These are phyloP conservation scores for Oryzaephilus surinamensis DNA, from an alignment of 1,140 invertebrate genomes.

Conservation along the genomic window DNA sequence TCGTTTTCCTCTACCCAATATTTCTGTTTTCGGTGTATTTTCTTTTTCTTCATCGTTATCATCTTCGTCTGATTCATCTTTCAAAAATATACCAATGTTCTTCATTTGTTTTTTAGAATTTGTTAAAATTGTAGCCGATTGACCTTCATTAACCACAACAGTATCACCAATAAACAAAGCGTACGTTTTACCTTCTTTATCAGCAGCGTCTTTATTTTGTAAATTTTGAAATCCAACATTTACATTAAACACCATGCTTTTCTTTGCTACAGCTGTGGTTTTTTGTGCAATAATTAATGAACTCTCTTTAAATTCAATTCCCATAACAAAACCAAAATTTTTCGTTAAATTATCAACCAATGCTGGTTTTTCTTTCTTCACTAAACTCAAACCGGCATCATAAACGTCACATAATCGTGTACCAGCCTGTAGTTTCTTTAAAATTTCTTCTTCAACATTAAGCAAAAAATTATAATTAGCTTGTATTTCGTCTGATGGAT, in stretches of 20 bases:
- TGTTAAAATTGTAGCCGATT: slow-evolving; percentile 78
- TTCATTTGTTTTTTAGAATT: slow-evolving; percentile 93
- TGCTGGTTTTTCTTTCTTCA: slow-evolving; percentile 79
- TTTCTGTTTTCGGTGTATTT: slow-evolving; percentile 49
- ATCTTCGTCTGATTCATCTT: slow-evolving; percentile 85
- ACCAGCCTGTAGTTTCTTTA: slow-evolving; percentile 75
- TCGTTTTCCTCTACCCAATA: slow-evolving; percentile 72
- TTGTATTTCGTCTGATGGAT: slow-evolving; percentile 73
- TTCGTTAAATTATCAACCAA: slow-evolving; percentile 89
- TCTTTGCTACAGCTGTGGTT: slow-evolving; percentile 67
- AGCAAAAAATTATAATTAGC: slow-evolving; percentile 91
- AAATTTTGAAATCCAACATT: slow-evolving; percentile 90
- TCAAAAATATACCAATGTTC: slow-evolving; percentile 92
- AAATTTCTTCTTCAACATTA: slow-evolving; percentile 82
- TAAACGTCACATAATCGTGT: slow-evolving; percentile 83
- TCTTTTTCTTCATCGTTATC: slow-evolving; percentile 63
- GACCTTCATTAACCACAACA: slow-evolving; percentile 80
- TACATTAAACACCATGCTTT: slow-evolving; percentile 96
- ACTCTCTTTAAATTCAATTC: slow-evolving; percentile 95
- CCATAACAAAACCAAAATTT: slow-evolving; percentile 72
- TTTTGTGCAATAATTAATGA: slow-evolving; percentile 87
- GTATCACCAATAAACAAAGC: slow-evolving; percentile 96
- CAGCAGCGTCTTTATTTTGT: slow-evolving; percentile 68
- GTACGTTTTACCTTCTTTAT: slow-evolving; percentile 82
- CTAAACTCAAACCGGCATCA: slow-evolving; percentile 66